Evolutionary conservation across 2,888 invertebrate genomes (phyloP).

Genomic region (Campoplex nolae): DNA sequence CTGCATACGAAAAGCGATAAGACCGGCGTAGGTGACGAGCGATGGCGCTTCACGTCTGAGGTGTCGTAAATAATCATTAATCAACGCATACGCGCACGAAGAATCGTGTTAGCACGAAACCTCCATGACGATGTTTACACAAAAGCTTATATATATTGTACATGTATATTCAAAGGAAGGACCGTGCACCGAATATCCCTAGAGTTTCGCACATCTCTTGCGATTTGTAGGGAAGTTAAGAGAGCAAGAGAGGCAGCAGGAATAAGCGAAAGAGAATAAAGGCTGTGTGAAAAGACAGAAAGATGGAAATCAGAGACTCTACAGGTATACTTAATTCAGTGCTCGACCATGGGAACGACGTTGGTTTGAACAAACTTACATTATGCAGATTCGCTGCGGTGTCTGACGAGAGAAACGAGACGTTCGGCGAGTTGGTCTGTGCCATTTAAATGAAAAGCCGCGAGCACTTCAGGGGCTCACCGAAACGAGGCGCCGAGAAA

Average conservation of each 20-base stretch:
- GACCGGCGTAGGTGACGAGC: slow-evolving; percentile 35
- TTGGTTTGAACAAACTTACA: slow-evolving; percentile 73
- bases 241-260: not conserved
- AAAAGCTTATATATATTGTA: slow-evolving; percentile 21
- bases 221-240: slow-evolving; percentile 43
- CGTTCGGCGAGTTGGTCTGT: slow-evolving; percentile 64
- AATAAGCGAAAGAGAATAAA: slow-evolving; percentile 15
- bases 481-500: slow-evolving; percentile 32
- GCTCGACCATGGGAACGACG: slow-evolving; percentile 66
- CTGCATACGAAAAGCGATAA: slow-evolving; percentile 54
- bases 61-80: slow-evolving; percentile 64
- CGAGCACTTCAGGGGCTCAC: slow-evolving; percentile 56
- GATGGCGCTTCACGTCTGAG: slow-evolving; percentile 43
- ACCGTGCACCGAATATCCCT: slow-evolving; percentile 60
- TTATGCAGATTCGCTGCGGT: slow-evolving; percentile 77
- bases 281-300: slow-evolving; percentile 53
- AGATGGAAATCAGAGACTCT: slow-evolving; percentile 65
- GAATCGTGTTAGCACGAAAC: slow-evolving; percentile 36
- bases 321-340: slow-evolving; percentile 44
- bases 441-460: slow-evolving; percentile 72
- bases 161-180: slow-evolving; percentile 35
- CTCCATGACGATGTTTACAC: slow-evolving; percentile 22
- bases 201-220: not conserved
- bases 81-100: slow-evolving; percentile 48
- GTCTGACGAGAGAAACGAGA: slow-evolving; percentile 73